Percentiles rank a stretch among this genome's conserved stretches.
Evolutionary conservation across 1,140 invertebrate genomes (phyloP).

Genomic region (Trigoniulus corallinus): DNA sequence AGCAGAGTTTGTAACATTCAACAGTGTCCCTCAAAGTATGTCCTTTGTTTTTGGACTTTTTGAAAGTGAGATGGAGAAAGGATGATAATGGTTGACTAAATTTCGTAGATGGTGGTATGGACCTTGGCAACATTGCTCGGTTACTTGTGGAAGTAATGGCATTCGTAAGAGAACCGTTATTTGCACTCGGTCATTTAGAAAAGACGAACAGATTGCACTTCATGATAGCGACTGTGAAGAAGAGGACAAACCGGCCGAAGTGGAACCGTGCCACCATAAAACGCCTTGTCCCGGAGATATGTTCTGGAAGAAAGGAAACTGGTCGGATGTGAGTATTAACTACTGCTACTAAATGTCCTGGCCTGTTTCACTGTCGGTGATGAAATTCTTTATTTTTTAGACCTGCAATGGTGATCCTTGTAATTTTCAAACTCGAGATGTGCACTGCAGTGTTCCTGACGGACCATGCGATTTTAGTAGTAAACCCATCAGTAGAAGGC

Average conservation of each 20-base stretch:
- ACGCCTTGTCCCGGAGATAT: slow-evolving; percentile 32
- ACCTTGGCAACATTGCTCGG: slow-evolving; percentile 63
- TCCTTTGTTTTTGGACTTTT: background rate
- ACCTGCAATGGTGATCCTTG: slow-evolving; percentile 26
- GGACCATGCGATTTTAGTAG: slow-evolving; percentile 17
- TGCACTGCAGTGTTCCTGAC: slow-evolving; percentile 20
- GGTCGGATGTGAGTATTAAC: slow-evolving; percentile 22
- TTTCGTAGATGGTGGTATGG: slow-evolving; percentile 57
- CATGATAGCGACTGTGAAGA: slow-evolving; percentile 45
- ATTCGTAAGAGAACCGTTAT: slow-evolving; percentile 48
- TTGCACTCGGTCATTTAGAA: slow-evolving; percentile 40
- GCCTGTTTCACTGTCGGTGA: background rate
- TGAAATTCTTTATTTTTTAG: slow-evolving; percentile 16
- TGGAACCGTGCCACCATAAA: slow-evolving; percentile 41
- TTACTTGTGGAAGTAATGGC: slow-evolving; percentile 43
- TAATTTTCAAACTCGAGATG: slow-evolving; percentile 21
- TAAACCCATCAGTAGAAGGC: slow-evolving; percentile 17
- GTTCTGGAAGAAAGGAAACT: slow-evolving; percentile 21
- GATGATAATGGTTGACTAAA: background rate
- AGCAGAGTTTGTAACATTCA: slow-evolving; percentile 46
- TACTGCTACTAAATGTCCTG: background rate
- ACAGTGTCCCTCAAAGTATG: slow-evolving; percentile 48
- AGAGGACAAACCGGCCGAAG: slow-evolving; percentile 37
- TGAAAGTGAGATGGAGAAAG: background rate
- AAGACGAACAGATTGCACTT: slow-evolving; percentile 45